A percentile compares a stretch with the other conserved stretches of the same genome.
Evolutionary conservation across 53 echinoderm and acorn worm genomes (phyloP).

Genomic region (Temnopleurus reevesii): DNA sequence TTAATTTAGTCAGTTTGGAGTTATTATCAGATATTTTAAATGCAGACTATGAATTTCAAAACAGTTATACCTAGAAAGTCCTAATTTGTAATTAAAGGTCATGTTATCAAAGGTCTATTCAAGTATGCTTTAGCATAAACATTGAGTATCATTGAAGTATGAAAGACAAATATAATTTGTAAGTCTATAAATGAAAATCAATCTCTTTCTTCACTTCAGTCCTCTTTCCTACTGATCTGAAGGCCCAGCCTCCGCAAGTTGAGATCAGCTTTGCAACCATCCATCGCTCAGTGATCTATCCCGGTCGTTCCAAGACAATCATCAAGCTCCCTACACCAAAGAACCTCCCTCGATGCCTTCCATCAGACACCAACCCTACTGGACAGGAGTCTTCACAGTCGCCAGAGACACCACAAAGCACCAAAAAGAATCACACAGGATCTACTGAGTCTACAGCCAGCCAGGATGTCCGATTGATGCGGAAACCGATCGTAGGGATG

Average conservation of each 20-base stretch:
- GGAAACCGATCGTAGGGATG: neutral
- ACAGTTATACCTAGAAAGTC: too few relatives aligned
- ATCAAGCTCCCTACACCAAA: conserved; percentile 46
- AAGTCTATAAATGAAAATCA: too few relatives aligned
- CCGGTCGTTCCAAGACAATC: conserved; percentile 34
- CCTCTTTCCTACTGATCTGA: conserved; percentile 73
- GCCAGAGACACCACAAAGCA: neutral
- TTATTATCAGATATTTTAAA: too few relatives aligned
- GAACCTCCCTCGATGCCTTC: neutral
- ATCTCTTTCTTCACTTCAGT: conserved; percentile 53
- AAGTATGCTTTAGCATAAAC: too few relatives aligned
- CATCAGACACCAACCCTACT: neutral
- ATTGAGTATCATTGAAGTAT: too few relatives aligned
- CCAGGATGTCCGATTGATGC: conserved; percentile 5
- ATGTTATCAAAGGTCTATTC: too few relatives aligned
- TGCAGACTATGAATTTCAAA: too few relatives aligned
- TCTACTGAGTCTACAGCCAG: neutral
- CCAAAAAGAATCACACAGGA: neutral
- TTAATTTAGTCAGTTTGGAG: too few relatives aligned
- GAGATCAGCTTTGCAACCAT: conserved; percentile 66
- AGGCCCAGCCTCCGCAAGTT: conserved; percentile 79
- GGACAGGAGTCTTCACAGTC: neutral
- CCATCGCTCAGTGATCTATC: conserved; percentile 36
- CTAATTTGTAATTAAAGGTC: too few relatives aligned
- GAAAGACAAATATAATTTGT: too few relatives aligned